Base-by-base conservation (phyloP, 2,113 vertebrate species). In the Tylochromis polylepis region DNA sequence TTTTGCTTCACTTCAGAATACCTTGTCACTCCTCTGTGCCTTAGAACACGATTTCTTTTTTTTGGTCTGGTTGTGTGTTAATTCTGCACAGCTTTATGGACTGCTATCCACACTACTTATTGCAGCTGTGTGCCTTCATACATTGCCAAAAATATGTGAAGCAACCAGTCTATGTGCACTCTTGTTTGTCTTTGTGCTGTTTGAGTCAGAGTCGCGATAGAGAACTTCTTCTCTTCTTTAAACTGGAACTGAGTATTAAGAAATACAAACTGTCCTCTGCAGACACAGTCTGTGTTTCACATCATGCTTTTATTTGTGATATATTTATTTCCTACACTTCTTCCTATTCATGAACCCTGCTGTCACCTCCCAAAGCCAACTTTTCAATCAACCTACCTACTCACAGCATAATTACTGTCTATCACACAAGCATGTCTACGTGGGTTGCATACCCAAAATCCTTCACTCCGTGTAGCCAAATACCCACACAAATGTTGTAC, bases 1-100 rank as follows among this genome's bases (percentile, higher is more conserved):
- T 78, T 89, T 88, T 86, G 58, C 86, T 90, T 62, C 84, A 83
- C 91, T 88, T 85, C 72, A 85, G 20, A 38, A 79, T 43, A 72
- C 86, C 58, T 58, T 79, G 38, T 81, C 72, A 55, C 38, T 89
- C 75, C 65, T 22, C 14, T 31, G 11, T 84, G 67, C 77, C 43
- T 81, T 53, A 55, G 70, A 84, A 80, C 62, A 22, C 24, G 46
- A 80, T 89, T 87, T 14, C 20, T n/a, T 41, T 12, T 41, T 65
- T 87, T 60, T 80, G 43, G 43, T 78, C 1, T 72, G 15, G 22
- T 27, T 8, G 3, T 20, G 7, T 16, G 7, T 53, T 53, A 8
- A 3, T 53, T 20, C 6, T 18, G 49, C 5, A 18, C 6, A 20
- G 8, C 9, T 20, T 55, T n/a, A 20, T 43, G 22, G 41, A 27